Evolutionary conservation across 2,888 invertebrate genomes (phyloP).

Genomic region (Tipula vernalis): DNA sequence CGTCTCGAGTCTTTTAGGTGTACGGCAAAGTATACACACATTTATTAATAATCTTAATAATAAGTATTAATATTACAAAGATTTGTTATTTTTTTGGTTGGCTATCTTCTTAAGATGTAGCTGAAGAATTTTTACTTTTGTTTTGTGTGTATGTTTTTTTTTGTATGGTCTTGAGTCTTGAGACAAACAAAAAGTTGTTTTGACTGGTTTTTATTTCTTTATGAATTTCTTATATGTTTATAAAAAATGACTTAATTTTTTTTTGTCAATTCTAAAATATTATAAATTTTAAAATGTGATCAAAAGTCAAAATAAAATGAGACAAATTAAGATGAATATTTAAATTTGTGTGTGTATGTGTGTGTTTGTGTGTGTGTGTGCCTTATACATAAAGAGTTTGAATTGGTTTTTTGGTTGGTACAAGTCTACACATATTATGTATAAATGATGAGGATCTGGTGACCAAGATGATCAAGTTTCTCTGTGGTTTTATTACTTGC

Average conservation of each 20-base stretch:
- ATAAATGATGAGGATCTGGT: neutral
- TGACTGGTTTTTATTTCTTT: conserved; percentile 4
- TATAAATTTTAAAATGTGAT: conserved; percentile 4
- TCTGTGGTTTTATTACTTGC: neutral
- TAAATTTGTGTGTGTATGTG: neutral
- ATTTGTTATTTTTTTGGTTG: neutral
- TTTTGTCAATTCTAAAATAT: conserved; percentile 4
- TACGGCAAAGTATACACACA: neutral
- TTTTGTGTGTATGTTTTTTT: neutral
- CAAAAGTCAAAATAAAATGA: conserved; percentile 4
- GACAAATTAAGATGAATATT: conserved; percentile 4
- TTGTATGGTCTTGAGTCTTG: neutral
- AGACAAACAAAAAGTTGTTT: conserved; percentile 4
- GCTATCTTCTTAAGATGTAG: neutral
- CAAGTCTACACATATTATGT: neutral
- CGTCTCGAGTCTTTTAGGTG: neutral
- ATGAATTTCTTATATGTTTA: neutral
- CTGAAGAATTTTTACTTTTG: neutral
- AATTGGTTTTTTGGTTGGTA: neutral
- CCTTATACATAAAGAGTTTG: neutral
- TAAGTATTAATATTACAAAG: neutral
- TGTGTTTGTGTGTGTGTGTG: neutral
- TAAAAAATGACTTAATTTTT: neutral
- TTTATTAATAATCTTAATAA: neutral
- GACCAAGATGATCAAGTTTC: neutral